Evolutionary conservation across 2,888 invertebrate species (phyloP).

Genomic region (Phyllotreta striolata): DNA sequence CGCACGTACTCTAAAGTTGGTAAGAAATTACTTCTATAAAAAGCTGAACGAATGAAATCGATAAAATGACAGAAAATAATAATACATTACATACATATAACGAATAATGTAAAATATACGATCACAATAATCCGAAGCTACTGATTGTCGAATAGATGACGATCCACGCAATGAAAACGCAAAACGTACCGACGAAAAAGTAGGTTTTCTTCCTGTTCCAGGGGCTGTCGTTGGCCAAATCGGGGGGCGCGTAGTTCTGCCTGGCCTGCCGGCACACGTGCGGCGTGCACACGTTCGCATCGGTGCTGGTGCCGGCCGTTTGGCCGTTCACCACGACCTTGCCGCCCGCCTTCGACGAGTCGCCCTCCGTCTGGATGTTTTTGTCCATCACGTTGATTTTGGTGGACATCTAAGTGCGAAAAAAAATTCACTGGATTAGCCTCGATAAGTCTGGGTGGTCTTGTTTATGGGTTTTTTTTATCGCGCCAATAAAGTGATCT

Average conservation of each 20-base stretch:
- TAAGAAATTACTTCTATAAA: too few species aligned
- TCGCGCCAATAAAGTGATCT: too few species aligned
- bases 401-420: conserved; percentile 8
- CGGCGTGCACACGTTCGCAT: conserved; percentile 52
- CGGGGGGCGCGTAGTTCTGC: conserved; percentile 54
- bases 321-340: conserved; percentile 49
- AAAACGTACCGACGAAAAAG: conserved; percentile 61
- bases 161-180: conserved; percentile 63
- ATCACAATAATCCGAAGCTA: conserved; percentile 12
- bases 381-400: conserved; percentile 15
- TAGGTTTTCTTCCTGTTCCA: conserved; percentile 65
- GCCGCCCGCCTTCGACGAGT: conserved; percentile 28
- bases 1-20: too few species aligned
- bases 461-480: too few species aligned
- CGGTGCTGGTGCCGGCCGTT: conserved; percentile 27
- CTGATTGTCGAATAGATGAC: conserved; percentile 59
- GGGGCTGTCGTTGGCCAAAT: conserved; percentile 62
- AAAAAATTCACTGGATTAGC: neutral
- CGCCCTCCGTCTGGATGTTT: conserved; percentile 11
- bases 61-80: neutral
- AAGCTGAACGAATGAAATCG: too few species aligned
- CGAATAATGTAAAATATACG: neutral
- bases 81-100: too few species aligned
- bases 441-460: too few species aligned
- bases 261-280: conserved; percentile 58